These are phyloP conservation scores for Drosophila punjabiensis DNA, from an alignment of 1,140 invertebrate genomes.

Conservation along the genomic window DNA sequence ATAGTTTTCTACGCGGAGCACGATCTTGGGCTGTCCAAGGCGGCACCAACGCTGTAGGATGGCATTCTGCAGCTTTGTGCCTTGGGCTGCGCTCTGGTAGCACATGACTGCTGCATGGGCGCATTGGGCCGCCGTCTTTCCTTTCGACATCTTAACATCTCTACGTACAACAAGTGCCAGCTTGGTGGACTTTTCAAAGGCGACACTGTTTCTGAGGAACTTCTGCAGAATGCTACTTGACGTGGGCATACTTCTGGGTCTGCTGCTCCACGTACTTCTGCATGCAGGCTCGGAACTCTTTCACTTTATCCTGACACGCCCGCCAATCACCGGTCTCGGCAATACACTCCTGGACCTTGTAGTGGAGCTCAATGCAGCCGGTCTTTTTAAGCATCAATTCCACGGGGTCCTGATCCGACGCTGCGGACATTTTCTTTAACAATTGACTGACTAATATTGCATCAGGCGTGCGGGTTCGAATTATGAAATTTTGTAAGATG, in stretches of 20 bases:
- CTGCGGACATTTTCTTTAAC: slow-evolving; percentile 46
- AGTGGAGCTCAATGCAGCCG: slow-evolving; percentile 95
- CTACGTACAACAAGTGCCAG: slow-evolving; percentile 91
- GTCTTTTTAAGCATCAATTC: slow-evolving; percentile 94
- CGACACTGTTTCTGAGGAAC: slow-evolving; percentile 45
- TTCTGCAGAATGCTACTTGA: slow-evolving; percentile 70
- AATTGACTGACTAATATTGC: background rate
- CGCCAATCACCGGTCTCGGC: slow-evolving; percentile 95
- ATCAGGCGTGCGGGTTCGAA: slow-evolving; percentile 13
- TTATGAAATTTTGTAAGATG: slow-evolving; percentile 19
- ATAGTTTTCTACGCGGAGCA: slow-evolving; percentile 87
- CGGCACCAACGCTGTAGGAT: slow-evolving; percentile 88
- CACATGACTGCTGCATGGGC: slow-evolving; percentile 91
- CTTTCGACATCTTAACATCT: slow-evolving; percentile 93
- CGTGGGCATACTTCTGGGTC: slow-evolving; percentile 75
- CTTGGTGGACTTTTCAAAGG: slow-evolving; percentile 85
- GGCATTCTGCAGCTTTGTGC: slow-evolving; percentile 76
- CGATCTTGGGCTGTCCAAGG: slow-evolving; percentile 92
- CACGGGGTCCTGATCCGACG: slow-evolving; percentile 88
- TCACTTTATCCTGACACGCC: slow-evolving; percentile 93
- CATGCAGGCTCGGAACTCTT: slow-evolving; percentile 93
- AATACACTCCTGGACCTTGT: slow-evolving; percentile 95
- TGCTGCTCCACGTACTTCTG: slow-evolving; percentile 86
- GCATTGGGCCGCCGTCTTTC: slow-evolving; percentile 94
- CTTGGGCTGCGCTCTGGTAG: slow-evolving; percentile 86